Conservation (phyloP, 2,888 invertebrate species). For the Epistrophe grossulariae region DNA sequence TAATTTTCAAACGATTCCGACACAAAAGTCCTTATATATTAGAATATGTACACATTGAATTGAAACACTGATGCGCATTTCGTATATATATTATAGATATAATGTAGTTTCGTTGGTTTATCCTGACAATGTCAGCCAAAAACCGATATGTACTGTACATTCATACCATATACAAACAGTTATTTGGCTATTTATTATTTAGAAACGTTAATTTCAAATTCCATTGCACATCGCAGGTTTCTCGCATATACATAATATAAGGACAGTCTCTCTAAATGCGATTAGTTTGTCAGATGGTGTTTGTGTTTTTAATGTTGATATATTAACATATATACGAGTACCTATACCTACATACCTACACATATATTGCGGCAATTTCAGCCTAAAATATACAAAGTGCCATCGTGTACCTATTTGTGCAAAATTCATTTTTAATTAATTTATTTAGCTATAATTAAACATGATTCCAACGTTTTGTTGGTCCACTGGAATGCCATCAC, state of each 20-base stretch:
- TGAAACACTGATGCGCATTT: constrained; percentile 23
- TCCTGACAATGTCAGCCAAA: constrained; percentile 15
- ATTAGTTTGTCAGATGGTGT: constrained; percentile 44
- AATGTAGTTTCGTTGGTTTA: constrained; percentile 6
- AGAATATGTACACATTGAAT: background rate
- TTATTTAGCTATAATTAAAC: constrained; percentile 66
- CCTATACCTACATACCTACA: no score
- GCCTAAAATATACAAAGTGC: constrained; percentile 25
- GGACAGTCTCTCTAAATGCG: constrained; percentile 6
- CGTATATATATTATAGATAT: background rate
- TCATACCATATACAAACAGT: background rate
- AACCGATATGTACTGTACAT: background rate
- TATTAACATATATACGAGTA: background rate
- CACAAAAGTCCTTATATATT: background rate
- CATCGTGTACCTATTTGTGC: constrained; percentile 20
- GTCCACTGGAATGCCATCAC: background rate
- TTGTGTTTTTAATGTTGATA: background rate
- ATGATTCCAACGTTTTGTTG: constrained; percentile 43
- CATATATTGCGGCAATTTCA: constrained; percentile 51
- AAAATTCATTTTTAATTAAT: constrained; percentile 67
- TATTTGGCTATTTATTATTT: constrained; percentile 58
- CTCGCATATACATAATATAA: background rate
- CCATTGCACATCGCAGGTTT: constrained; percentile 36
- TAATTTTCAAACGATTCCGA: constrained; percentile 30
- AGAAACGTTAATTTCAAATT: constrained; percentile 48